Percentiles rank a stretch among this genome's conserved stretches.
Evolutionary conservation across 2,113 vertebrate genomes (phyloP).

Genomic region (Excalfactoria chinensis): DNA sequence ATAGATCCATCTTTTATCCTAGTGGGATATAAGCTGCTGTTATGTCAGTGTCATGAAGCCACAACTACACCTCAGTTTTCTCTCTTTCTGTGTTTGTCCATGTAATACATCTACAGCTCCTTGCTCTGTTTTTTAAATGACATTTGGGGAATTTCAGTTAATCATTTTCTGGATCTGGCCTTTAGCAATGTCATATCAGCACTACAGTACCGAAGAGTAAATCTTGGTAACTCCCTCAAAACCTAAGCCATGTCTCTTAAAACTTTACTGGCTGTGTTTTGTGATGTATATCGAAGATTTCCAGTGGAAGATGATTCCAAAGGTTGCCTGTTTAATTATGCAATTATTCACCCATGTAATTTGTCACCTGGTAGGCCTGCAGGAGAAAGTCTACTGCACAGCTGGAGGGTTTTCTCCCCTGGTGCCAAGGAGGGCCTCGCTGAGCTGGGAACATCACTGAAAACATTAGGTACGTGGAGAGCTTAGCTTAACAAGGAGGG

Average conservation of each 20-base stretch:
- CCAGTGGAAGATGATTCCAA: background rate
- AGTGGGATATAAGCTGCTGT: background rate
- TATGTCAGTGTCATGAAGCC: background rate
- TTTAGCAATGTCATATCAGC: background rate
- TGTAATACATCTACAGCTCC: background rate
- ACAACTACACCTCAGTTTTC: background rate
- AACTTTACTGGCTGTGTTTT: background rate
- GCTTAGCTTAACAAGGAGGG: background rate
- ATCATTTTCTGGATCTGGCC: background rate
- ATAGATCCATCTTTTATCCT: background rate
- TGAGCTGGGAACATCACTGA: background rate
- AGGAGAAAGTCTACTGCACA: background rate
- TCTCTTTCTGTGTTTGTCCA: background rate
- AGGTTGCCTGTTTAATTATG: background rate
- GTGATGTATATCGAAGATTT: background rate
- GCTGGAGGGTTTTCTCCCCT: background rate
- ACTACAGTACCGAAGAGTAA: background rate
- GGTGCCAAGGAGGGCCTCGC: background rate
- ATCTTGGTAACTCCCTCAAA: background rate
- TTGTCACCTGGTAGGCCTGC: background rate
- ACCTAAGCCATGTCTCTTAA: background rate
- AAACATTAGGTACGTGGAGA: background rate
- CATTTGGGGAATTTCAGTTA: background rate
- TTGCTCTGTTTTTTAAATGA: background rate
- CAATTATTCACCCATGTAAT: background rate